These are phyloP conservation scores for Nasonia oneida DNA, from an alignment of 2,888 invertebrate genomes.

Conservation along the genomic window DNA sequence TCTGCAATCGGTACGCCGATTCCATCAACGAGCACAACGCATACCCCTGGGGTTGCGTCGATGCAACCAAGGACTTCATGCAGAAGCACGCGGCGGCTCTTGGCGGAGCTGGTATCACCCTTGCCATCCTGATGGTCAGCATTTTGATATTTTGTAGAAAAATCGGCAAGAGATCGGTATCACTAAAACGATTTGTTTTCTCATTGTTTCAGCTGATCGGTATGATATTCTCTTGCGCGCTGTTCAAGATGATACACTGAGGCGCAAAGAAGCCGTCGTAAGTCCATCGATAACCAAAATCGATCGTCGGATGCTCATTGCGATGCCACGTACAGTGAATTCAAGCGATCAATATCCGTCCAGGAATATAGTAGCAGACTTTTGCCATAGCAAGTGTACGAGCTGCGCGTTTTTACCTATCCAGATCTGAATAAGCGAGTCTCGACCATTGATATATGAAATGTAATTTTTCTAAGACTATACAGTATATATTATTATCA, in stretches of 20 bases:
- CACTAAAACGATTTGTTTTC: constrained; percentile 8
- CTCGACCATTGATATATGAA: background rate
- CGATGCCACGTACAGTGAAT: constrained; percentile 7
- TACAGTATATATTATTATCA: background rate
- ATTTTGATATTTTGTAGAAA: background rate
- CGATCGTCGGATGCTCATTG: constrained; percentile 8
- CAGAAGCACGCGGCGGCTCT: constrained; percentile 89
- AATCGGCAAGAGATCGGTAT: background rate
- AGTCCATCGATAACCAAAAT: constrained; percentile 25
- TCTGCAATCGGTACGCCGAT: constrained; percentile 71
- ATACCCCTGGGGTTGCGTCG: constrained; percentile 88
- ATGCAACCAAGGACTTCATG: constrained; percentile 86
- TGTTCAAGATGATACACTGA: constrained; percentile 90
- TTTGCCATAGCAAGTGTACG: background rate
- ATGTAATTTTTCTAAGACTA: background rate
- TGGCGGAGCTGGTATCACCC: constrained; percentile 89
- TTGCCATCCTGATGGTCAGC: constrained; percentile 91
- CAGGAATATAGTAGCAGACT: background rate
- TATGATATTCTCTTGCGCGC: constrained; percentile 90
- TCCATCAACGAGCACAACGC: constrained; percentile 79
- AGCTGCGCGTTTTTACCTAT: background rate
- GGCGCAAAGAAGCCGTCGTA: constrained; percentile 3
- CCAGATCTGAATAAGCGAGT: background rate
- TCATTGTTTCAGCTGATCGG: constrained; percentile 87
- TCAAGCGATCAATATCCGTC: constrained; percentile 34